Percentiles rank a stretch among this genome's conserved stretches.
These are phyloP conservation scores for Drosophila pseudotakahashii DNA, from an alignment of 2,888 invertebrate species.

Conservation along the genomic window DNA sequence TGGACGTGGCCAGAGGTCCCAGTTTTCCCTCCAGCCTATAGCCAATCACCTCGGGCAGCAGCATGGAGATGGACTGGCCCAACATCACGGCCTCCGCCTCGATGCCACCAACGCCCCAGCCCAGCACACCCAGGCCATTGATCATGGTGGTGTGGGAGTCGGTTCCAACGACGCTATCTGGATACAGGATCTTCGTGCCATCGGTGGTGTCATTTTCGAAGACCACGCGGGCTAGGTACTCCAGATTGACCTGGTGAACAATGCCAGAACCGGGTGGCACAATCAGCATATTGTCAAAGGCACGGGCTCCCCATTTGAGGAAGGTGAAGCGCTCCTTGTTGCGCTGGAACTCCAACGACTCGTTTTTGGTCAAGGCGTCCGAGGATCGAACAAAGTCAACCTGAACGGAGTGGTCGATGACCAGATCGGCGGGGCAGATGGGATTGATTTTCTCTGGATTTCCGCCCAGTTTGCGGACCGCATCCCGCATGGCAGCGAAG, in stretches of 20 bases:
- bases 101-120: slow-evolving; percentile 98
- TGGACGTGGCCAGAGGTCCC: slow-evolving; percentile 94
- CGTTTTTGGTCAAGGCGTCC: slow-evolving; percentile 95
- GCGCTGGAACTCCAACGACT: slow-evolving; percentile 96
- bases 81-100: slow-evolving; percentile 99
- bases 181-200: slow-evolving; percentile 87
- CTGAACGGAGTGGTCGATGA: slow-evolving; percentile 99
- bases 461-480: slow-evolving; percentile 93
- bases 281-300: slow-evolving; percentile 97
- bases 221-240: slow-evolving; percentile 96
- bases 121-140: slow-evolving; percentile 97
- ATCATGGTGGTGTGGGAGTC: slow-evolving; percentile 99
- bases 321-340: slow-evolving; percentile 98
- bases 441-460: slow-evolving; percentile 98
- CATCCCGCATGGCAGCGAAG: slow-evolving; percentile 99
- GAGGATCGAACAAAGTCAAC: slow-evolving; percentile 96
- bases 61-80: slow-evolving; percentile 98
- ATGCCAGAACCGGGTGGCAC: slow-evolving; percentile 99
- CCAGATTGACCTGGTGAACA: slow-evolving; percentile 99
- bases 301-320: slow-evolving; percentile 99
- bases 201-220: slow-evolving; percentile 87
- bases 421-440: slow-evolving; percentile 97
- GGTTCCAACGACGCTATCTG: slow-evolving; percentile 97
- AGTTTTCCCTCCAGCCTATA: slow-evolving; percentile 94
- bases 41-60: slow-evolving; percentile 97